Evolutionary conservation across 2,888 invertebrate genomes (phyloP).

Genomic region (Eristalis arbustorum): DNA sequence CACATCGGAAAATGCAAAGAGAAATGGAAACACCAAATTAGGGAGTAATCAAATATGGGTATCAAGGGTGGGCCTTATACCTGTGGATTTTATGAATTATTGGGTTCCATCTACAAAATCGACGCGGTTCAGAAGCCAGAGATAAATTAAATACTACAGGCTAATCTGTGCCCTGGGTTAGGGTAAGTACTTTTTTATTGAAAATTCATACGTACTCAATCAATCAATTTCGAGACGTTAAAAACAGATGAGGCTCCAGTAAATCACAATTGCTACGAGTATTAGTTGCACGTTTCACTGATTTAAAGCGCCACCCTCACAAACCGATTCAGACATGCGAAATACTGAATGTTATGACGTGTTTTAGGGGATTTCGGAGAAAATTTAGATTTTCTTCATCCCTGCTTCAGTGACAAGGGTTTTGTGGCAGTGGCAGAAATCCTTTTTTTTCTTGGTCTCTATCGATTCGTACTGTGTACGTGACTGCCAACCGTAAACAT

Average conservation of each 20-base stretch:
- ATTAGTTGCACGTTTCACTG: conserved; percentile 1
- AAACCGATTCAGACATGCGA: not conserved
- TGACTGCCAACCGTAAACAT: conserved; percentile 19
- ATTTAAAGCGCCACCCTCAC: not conserved
- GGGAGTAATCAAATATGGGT: not conserved
- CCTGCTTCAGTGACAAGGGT: not conserved
- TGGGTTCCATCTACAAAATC: not conserved
- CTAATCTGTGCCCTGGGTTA: not conserved
- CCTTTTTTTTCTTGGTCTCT: not conserved
- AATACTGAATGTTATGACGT: not conserved
- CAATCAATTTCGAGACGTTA: not conserved
- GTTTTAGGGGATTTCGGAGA: not conserved
- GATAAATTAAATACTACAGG: not conserved
- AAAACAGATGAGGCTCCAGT: not conserved
- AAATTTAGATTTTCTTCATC: not conserved
- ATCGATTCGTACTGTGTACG: not conserved
- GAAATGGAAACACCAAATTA: not conserved
- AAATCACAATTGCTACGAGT: not conserved
- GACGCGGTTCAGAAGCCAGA: not conserved
- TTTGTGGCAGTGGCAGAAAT: not conserved
- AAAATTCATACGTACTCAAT: not conserved
- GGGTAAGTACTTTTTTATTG: not conserved
- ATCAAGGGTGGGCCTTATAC: not conserved
- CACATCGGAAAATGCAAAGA: not conserved
- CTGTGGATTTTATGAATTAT: not conserved